Evolutionary conservation across 1,140 invertebrate species (phyloP).

Genomic region (Cydia strobilella): DNA sequence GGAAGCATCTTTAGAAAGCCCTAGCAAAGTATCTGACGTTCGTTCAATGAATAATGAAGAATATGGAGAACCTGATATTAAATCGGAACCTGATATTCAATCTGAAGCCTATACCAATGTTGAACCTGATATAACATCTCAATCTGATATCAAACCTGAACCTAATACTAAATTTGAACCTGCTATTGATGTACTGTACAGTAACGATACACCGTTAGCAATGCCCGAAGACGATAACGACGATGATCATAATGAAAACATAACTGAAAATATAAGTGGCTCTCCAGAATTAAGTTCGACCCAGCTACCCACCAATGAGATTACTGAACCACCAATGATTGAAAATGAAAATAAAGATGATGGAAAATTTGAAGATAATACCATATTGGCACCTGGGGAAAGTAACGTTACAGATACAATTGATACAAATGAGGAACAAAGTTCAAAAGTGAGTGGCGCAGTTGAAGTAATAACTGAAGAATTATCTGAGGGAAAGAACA

Average conservation of each 20-base stretch:
- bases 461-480: constrained; percentile 39
- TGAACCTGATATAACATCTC: background rate
- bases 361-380: background rate
- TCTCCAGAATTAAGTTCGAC: background rate
- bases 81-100: background rate
- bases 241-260: background rate
- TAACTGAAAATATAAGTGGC: background rate
- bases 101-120: background rate
- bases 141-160: background rate
- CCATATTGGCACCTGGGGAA: background rate
- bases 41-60: background rate
- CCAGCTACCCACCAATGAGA: background rate
- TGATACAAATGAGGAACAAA: constrained; percentile 14
- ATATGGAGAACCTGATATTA: background rate
- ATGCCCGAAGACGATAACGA: background rate
- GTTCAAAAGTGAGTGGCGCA: constrained; percentile 37
- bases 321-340: background rate
- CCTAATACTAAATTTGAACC: background rate
- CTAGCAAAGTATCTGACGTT: background rate
- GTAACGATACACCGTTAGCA: background rate
- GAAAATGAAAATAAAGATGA: constrained; percentile 23
- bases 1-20: background rate
- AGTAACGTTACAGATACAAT: background rate
- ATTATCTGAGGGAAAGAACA: constrained; percentile 38
- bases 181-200: background rate